Percentiles rank a stretch among this genome's conserved stretches.
Evolutionary conservation across 1,140 invertebrate genomes (phyloP).

Genomic region (Papilio dardanus): DNA sequence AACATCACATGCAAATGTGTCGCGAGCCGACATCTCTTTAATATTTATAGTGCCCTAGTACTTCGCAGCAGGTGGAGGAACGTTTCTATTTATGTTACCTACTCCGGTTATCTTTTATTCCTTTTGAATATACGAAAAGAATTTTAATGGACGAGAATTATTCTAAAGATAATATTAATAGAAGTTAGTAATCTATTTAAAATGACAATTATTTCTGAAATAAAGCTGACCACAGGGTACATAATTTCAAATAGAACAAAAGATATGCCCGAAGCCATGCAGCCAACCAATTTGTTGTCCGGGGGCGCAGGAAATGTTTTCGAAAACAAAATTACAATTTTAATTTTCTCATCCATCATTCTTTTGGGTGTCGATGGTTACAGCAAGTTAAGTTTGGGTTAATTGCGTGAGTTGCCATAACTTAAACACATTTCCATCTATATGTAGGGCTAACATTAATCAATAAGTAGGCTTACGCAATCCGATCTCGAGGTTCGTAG

Average conservation of each 20-base stretch:
- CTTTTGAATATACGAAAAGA: slow-evolving; percentile 38
- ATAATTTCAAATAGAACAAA: neutral
- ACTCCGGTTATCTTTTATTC: slow-evolving; percentile 42
- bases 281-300: neutral
- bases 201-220: too few relatives aligned
- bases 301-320: neutral
- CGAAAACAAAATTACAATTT: neutral
- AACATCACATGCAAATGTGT: slow-evolving; percentile 73
- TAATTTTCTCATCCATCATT: neutral
- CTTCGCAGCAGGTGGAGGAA: slow-evolving; percentile 61
- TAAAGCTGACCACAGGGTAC: too few relatives aligned
- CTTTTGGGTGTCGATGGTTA: neutral
- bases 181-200: too few relatives aligned
- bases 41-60: slow-evolving; percentile 71
- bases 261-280: neutral
- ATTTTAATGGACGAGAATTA: too few relatives aligned
- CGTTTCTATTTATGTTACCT: slow-evolving; percentile 57
- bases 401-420: too few relatives aligned
- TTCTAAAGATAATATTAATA: too few relatives aligned
- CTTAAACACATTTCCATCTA: too few relatives aligned
- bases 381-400: too few relatives aligned
- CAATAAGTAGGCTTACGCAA: too few relatives aligned
- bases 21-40: slow-evolving; percentile 66
- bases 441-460: too few relatives aligned
- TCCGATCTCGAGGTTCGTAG: too few relatives aligned